A percentile compares a stretch with the other conserved stretches of the same genome.
These are phyloP conservation scores for Steinernema scapterisci DNA, from an alignment of 2,888 invertebrate species.

Conservation along the genomic window DNA sequence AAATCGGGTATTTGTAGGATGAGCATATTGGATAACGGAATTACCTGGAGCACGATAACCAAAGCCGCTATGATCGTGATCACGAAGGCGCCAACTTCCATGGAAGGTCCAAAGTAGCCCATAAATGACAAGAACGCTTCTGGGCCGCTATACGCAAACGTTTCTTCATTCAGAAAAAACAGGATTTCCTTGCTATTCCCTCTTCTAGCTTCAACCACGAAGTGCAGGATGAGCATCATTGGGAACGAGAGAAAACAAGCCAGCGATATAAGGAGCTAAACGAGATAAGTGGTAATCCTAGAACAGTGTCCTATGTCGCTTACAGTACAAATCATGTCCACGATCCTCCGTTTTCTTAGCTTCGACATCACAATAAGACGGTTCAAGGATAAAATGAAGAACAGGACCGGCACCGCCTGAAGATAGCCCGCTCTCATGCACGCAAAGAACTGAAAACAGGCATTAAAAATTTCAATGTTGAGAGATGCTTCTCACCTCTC, in stretches of 20 bases:
- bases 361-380: not conserved
- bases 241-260: no score
- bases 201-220: no score
- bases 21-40: not conserved
- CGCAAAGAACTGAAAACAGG: not conserved
- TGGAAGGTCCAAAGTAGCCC: not conserved
- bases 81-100: not conserved
- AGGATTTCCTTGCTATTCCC: no score
- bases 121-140: not conserved
- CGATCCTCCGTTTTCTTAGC: no score
- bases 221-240: no score
- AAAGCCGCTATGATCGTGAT: not conserved
- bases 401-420: not conserved
- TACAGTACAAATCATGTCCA: no score
- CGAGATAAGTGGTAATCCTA: no score
- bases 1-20: not conserved
- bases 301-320: no score
- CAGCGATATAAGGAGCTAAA: no score
- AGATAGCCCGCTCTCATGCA: not conserved
- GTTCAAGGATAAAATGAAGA: not conserved
- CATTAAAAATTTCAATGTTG: no score
- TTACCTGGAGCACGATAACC: not conserved
- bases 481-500: no score
- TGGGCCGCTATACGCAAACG: not conserved
- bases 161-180: no score